These are phyloP conservation scores for Oostethus manadensis DNA, from an alignment of 2,113 vertebrate species.

Conservation along the genomic window DNA sequence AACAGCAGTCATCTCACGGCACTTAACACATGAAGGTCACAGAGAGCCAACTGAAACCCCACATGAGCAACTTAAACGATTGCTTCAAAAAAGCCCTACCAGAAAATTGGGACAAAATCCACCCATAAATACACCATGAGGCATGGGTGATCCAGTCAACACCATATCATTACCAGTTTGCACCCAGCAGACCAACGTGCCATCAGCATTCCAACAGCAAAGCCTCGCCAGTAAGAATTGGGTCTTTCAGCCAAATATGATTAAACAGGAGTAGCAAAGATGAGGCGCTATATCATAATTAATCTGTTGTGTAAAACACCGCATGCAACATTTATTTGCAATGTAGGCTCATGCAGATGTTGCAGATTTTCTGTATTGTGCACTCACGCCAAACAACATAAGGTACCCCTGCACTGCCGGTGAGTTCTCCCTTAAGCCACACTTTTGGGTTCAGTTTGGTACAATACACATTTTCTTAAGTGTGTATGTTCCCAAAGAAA, in stretches of 20 bases:
- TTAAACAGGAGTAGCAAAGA: slow-evolving; percentile 12
- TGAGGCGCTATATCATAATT: slow-evolving; percentile 12
- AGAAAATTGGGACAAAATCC: slow-evolving; percentile 13
- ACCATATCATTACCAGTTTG: slow-evolving; percentile 46
- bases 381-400: not conserved
- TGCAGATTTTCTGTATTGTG: not conserved
- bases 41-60: too few relatives aligned
- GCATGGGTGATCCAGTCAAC: slow-evolving; percentile 28
- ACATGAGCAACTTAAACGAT: not conserved
- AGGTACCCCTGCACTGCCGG: not conserved
- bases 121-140: slow-evolving; percentile 24
- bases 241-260: slow-evolving; percentile 31
- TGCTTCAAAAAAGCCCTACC: not conserved
- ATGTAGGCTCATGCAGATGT: slow-evolving; percentile 2
- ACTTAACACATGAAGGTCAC: too few relatives aligned
- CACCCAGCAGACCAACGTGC: slow-evolving; percentile 22
- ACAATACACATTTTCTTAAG: not conserved
- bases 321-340: slow-evolving; percentile 10
- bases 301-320: slow-evolving; percentile 12
- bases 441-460: not conserved
- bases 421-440: not conserved
- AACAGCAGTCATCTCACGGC: too few relatives aligned
- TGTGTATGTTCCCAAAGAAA: too few relatives aligned
- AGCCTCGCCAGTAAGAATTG: slow-evolving; percentile 9
- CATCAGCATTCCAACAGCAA: slow-evolving; percentile 31